Percentiles rank a stretch among this genome's conserved stretches.
phyloP scores from a whole-genome alignment of 1,140 invertebrate species.

The Neodiprion lecontei region DNA sequence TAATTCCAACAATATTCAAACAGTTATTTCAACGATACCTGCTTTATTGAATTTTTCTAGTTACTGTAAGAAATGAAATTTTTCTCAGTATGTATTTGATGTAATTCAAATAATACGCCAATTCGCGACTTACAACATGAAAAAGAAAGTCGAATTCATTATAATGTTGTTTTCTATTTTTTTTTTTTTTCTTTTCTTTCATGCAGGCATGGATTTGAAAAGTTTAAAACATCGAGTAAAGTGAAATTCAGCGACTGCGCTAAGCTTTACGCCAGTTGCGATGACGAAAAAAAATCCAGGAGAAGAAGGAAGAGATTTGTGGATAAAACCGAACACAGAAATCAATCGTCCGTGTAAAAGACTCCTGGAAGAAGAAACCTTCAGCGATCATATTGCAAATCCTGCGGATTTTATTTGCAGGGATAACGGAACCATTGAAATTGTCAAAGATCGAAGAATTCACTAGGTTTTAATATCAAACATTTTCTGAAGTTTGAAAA shows the following conservation, averaged over 20 bases:
- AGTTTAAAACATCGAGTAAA: background rate
- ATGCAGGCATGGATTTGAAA: conserved; percentile 7
- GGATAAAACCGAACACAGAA: background rate
- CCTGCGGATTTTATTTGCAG: too few relatives aligned
- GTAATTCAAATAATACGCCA: background rate
- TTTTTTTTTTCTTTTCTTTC: background rate
- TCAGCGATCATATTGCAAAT: too few relatives aligned
- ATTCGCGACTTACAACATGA: background rate
- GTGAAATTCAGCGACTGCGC: conserved; percentile 4
- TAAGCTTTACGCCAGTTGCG: background rate
- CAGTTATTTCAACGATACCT: too few relatives aligned
- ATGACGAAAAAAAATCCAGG: background rate
- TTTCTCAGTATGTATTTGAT: background rate
- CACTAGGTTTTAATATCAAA: too few relatives aligned
- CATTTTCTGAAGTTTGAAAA: background rate
- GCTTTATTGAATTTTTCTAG: too few relatives aligned
- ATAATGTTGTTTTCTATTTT: background rate
- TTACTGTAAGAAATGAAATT: too few relatives aligned
- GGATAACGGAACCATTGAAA: too few relatives aligned
- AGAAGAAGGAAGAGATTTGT: conserved; percentile 5
- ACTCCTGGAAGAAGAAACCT: background rate
- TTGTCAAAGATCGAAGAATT: too few relatives aligned
- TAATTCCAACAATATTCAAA: too few relatives aligned
- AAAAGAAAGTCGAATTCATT: too few relatives aligned
- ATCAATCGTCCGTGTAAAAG: background rate